phyloP scores from a whole-genome alignment of 2,113 vertebrate species.

The Andinoacara biseriatus region DNA sequence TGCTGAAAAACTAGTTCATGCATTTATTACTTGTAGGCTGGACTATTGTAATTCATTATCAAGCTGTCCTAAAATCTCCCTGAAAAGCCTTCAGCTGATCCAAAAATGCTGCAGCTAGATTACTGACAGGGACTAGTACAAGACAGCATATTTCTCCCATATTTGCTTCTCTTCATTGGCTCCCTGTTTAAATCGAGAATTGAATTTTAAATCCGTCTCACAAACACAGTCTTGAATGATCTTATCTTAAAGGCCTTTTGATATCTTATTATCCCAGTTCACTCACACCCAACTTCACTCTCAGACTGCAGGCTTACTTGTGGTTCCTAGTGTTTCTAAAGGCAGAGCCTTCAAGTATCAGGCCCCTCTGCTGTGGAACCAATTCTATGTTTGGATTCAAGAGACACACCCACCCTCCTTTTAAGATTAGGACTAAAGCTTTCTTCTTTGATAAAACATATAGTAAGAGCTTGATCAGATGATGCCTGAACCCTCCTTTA shows the following conservation, averaged over 20 bases:
- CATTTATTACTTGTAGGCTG: background rate
- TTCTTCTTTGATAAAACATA: background rate
- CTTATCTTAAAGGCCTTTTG: background rate
- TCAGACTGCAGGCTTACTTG: background rate
- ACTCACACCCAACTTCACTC: background rate
- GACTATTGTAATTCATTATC: background rate
- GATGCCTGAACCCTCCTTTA: too few relatives aligned
- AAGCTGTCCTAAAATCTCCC: background rate
- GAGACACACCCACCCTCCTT: background rate
- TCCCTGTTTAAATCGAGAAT: background rate
- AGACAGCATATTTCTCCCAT: background rate
- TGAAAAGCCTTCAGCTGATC: background rate
- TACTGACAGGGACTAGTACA: background rate
- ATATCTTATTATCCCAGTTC: background rate
- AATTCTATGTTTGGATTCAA: background rate
- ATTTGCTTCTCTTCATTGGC: background rate
- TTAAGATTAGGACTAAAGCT: background rate
- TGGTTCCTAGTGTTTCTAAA: background rate
- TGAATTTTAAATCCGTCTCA: rapidly evolving
- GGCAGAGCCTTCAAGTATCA: background rate
- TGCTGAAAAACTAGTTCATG: background rate
- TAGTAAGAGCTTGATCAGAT: too few relatives aligned
- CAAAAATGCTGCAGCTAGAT: background rate
- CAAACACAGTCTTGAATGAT: background rate
- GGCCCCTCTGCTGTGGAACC: background rate